A percentile compares a stretch with the other conserved stretches of the same genome.
These are phyloP conservation scores for Ypsolopha sequella DNA, from an alignment of 2,888 invertebrate genomes.

Conservation along the genomic window DNA sequence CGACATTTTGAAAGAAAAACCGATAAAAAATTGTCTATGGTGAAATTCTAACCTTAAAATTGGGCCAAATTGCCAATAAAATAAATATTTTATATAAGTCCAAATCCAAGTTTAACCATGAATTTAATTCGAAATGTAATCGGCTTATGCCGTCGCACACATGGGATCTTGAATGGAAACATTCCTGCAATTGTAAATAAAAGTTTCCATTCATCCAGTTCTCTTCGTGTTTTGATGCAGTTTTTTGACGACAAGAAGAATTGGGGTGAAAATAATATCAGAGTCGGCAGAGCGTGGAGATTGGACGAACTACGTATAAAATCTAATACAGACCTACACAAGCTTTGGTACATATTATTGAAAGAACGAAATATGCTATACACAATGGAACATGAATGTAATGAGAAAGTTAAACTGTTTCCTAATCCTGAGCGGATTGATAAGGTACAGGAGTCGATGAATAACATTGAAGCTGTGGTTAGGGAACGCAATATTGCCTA, in stretches of 20 bases:
- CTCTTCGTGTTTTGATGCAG: constrained; percentile 76
- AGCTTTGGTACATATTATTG: constrained; percentile 91
- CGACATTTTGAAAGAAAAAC: too few relatives aligned
- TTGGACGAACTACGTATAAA: constrained; percentile 93
- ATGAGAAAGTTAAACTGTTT: constrained; percentile 75
- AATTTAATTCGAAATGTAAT: constrained; percentile 4
- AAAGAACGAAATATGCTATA: constrained; percentile 98
- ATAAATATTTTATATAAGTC: too few relatives aligned
- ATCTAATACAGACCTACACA: constrained; percentile 95
- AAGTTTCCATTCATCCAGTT: constrained; percentile 44
- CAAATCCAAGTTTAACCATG: not conserved
- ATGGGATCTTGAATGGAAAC: not conserved
- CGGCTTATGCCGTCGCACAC: not conserved
- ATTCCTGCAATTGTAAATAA: constrained; percentile 12
- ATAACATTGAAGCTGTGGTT: constrained; percentile 90
- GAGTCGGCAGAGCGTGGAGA: constrained; percentile 89
- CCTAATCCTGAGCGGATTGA: constrained; percentile 94
- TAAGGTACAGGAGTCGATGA: constrained; percentile 96
- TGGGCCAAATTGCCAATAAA: too few relatives aligned
- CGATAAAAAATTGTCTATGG: too few relatives aligned
- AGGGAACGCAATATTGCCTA: constrained; percentile 94
- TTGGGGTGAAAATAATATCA: constrained; percentile 82
- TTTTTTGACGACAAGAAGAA: constrained; percentile 91
- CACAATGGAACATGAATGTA: constrained; percentile 93
- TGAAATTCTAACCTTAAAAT: too few relatives aligned